Evolutionary conservation across 2,888 invertebrate genomes (phyloP), one percentile per base, ranked within the genome.

Genomic region (Zaprionus lineosus): DNA sequence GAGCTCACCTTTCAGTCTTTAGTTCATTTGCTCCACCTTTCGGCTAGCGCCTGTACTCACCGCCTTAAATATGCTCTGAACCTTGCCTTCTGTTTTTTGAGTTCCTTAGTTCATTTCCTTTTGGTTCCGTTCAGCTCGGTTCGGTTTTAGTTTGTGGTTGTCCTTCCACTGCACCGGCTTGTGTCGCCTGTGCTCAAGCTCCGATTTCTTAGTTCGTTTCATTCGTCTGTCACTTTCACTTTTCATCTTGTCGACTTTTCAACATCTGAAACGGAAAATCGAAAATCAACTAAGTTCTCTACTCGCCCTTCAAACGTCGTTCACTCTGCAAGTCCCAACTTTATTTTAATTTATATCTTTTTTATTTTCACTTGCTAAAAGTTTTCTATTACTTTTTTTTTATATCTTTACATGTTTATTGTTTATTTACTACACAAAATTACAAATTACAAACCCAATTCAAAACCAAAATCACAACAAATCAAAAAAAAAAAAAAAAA

Each of bases 51-150:
- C 79, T 79, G 64, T 71, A 74, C 44, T 48, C 78, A 78, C 76
- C 68, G 78, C 79, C 79, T 65, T 52, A 48, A 74, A 64, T 75
- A 63, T 83, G 77, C 83, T 78, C 68, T 70, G 51, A 78, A 73
- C 53, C 34, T 55, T 52, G 24, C 12, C 16, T 48, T 57, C 8
- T 11, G 9, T 48, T 48, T 2, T 14, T 1, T 44, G 3, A 44
- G 44, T 33, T 53, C n/a, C n/a, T n/a, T n/a, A n/a, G n/a, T n/a
- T 52, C 1, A 8, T 31, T 63, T 65, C 12, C 5, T 9, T 40
- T 69, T 37, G 39, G 15, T 57, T 46, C 1, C 26, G 15, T 37
- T 44, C 12, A 12, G n/a, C 52, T 71, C 26, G 9, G 11, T 62
- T 16, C 21, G 8, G 21, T 34, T 48, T 46, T 63, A 33, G 55